phyloP scores from a whole-genome alignment of 2,888 invertebrate species.

The Germaria angustata region DNA sequence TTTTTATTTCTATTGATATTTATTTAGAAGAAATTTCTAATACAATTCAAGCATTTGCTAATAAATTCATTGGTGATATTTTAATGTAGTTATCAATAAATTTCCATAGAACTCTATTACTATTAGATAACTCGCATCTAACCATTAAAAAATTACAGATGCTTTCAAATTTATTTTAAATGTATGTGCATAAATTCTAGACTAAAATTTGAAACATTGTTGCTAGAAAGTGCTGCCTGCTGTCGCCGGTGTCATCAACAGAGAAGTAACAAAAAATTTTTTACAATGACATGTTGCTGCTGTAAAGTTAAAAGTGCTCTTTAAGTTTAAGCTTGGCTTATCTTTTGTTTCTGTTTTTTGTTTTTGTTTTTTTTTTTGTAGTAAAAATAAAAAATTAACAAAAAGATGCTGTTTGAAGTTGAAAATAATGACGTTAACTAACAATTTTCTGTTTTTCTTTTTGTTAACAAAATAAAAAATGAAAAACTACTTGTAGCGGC shows the following conservation, averaged over 20 bases:
- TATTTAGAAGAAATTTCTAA: too few relatives aligned
- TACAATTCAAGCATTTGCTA: too few relatives aligned
- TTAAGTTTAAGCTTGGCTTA: not conserved
- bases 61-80: too few relatives aligned
- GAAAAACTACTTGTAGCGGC: slow-evolving; percentile 19
- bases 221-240: slow-evolving; percentile 8
- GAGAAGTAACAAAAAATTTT: not conserved
- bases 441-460: slow-evolving; percentile 11
- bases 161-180: too few relatives aligned
- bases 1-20: too few relatives aligned
- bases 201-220: slow-evolving; percentile 32
- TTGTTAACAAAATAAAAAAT: not conserved
- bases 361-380: too few relatives aligned
- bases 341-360: not conserved
- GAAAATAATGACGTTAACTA: slow-evolving; percentile 63
- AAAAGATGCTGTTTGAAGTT: slow-evolving; percentile 42
- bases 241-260: not conserved
- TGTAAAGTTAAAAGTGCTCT: not conserved
- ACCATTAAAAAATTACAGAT: too few relatives aligned
- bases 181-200: too few relatives aligned
- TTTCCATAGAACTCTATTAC: too few relatives aligned
- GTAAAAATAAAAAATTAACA: too few relatives aligned
- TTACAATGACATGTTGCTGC: slow-evolving; percentile 39
- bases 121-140: too few relatives aligned
- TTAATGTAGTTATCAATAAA: too few relatives aligned